Conservation (phyloP, 2,797 vertebrate species). For the Dallia pectoralis region DNA sequence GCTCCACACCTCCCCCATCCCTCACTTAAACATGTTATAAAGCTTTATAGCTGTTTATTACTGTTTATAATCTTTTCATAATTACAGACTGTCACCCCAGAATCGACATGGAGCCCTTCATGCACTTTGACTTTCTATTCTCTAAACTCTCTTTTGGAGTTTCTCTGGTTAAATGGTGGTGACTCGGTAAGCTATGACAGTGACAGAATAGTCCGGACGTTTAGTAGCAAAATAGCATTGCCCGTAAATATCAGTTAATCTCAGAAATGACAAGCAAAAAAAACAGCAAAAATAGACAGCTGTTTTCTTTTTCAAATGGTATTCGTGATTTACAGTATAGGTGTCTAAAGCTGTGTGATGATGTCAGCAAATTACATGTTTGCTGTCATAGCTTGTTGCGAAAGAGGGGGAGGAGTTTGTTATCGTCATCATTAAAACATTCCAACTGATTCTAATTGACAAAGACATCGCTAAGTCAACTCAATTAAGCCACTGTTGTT, state of each 20-base stretch:
- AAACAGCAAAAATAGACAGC: not conserved
- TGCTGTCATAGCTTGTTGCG: not conserved
- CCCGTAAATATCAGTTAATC: not conserved
- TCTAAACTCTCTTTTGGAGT: not conserved
- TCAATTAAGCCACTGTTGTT: too few relatives aligned
- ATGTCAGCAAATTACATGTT: not conserved
- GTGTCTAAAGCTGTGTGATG: slow-evolving; percentile 5
- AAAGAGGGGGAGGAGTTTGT: slow-evolving; percentile 7
- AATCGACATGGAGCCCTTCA: not conserved
- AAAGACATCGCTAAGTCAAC: not conserved
- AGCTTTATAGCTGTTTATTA: not conserved
- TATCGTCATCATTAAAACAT: slow-evolving; percentile 5
- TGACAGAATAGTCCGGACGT: not conserved
- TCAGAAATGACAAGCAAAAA: not conserved
- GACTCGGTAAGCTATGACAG: not conserved
- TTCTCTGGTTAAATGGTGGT: not conserved
- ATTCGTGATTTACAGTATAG: not conserved
- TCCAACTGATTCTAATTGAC: slow-evolving; percentile 1
- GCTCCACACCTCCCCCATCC: not conserved
- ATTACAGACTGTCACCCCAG: not conserved
- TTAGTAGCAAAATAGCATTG: slow-evolving; percentile 2
- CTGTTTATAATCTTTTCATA: not conserved
- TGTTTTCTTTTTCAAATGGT: not conserved
- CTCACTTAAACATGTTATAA: slow-evolving; percentile 5
- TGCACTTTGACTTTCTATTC: slow-evolving; percentile 5